Conservation (phyloP, 1,140 invertebrate genomes). For the Diabrotica undecimpunctata region DNA sequence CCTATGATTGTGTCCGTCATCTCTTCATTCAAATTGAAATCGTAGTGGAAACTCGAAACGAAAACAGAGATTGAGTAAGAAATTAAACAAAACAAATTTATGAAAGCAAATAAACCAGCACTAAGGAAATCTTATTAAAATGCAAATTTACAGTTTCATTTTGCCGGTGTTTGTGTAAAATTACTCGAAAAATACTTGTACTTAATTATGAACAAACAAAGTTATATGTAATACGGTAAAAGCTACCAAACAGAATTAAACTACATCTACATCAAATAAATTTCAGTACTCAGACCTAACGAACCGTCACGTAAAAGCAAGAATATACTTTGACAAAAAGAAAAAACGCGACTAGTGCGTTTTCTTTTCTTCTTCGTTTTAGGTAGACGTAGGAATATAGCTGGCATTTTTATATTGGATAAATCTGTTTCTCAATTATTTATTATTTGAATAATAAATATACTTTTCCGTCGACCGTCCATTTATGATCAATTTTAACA, state of each 20-base stretch:
- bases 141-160: conserved; percentile 22
- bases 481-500: too few species aligned
- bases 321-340: conserved; percentile 1
- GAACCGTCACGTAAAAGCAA: conserved; percentile 15
- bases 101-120: conserved; percentile 14
- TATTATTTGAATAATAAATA: too few species aligned
- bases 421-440: too few species aligned
- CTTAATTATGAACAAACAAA: conserved; percentile 32
- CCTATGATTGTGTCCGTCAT: neutral
- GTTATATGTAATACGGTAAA: conserved; percentile 16
- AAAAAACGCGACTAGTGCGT: neutral
- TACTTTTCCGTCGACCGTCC: too few species aligned
- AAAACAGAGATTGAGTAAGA: conserved; percentile 4
- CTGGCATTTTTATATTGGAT: too few species aligned
- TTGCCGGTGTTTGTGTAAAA: conserved; percentile 21
- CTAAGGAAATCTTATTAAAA: conserved; percentile 16
- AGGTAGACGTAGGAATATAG: too few species aligned
- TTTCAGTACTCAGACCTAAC: conserved; percentile 20
- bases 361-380: too few species aligned
- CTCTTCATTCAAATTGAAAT: conserved; percentile 11
- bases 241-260: conserved; percentile 20
- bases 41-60: conserved; percentile 1
- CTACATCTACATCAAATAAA: conserved; percentile 20
- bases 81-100: conserved; percentile 19
- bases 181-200: conserved; percentile 28